Evolutionary conservation across 1,140 invertebrate genomes (phyloP), one percentile per base, ranked within the genome.

Genomic region (Rhagoletis zephyria): DNA sequence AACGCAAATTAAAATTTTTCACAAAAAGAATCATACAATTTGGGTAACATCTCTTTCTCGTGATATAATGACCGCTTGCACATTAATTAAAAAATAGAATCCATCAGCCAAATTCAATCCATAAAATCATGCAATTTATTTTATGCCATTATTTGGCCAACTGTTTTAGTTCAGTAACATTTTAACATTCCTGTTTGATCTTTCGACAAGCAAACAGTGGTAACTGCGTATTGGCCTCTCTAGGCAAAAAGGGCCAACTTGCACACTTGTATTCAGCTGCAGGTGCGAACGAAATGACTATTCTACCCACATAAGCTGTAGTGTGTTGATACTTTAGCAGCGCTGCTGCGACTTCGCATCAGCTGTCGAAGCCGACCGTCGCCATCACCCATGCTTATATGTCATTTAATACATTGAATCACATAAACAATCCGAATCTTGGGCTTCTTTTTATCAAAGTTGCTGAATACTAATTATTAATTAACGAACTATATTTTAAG

Each of bases 231-330:
- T n/a, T 56, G 48, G 40, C 40, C 12, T 42, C 74, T 4, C 74
- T 56, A 45, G 74, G 56, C 42, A 56, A 81, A 81, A 81, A 81
- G 74, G 74, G 74, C 51, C n/a, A 81, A 56, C 48, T 81, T 81
- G 45, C 10, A 42, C 19, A 19, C 7, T 19, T n/a, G 48, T 56
- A 81, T 81, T 81, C 74, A 81, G 74, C 74, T 81, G 48, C n/a
- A 81, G 45, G 74, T 81, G 74, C 4, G 74, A 81, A 3, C 12
- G 74, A 56, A 81, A 81, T 42, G 16, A 19, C 16, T 19, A 19
- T 19, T 30, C 9, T 81, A 51, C 1, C 51, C 51, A 4, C 12
- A 30, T 7, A 56, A 10, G 45, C 45, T 1, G 45, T 56, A 3
- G 74, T 30, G n/a, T 63, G 61, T 63, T 56, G 40, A 74, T n/a